phyloP scores from a whole-genome alignment of 2,797 vertebrate genomes.

The Cebuella pygmaea region DNA sequence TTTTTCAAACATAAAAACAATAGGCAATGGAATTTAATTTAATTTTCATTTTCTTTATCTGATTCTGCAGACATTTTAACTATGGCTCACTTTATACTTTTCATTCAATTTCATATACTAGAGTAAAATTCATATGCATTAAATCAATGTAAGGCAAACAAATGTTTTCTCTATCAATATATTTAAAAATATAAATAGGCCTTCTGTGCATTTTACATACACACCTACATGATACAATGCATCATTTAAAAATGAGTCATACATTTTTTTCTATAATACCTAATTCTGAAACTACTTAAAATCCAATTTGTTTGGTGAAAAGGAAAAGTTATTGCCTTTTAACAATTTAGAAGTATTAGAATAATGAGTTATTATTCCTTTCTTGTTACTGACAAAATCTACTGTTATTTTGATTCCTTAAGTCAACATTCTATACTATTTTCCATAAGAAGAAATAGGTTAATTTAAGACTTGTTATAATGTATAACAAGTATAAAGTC shows the following conservation, averaged over 20 bases:
- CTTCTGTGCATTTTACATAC: neutral
- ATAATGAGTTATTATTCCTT: neutral
- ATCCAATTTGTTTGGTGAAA: neutral
- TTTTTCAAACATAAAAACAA: neutral
- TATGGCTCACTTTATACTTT: neutral
- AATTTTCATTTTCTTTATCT: constrained; percentile 4
- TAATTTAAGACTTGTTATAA: neutral
- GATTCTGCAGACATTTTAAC: neutral
- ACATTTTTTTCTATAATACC: neutral
- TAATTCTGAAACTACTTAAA: constrained; percentile 13
- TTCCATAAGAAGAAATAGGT: neutral
- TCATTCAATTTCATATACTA: neutral
- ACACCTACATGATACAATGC: neutral
- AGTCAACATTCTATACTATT: neutral
- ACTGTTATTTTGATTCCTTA: neutral
- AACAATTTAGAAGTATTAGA: neutral
- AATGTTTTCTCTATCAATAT: neutral
- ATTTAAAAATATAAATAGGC: constrained; percentile 16
- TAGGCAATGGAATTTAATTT: constrained; percentile 1
- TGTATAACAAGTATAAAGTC: neutral
- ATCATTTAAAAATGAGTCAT: neutral
- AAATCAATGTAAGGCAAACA: neutral
- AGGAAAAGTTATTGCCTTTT: neutral
- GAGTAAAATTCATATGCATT: neutral
- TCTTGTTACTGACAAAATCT: neutral